Evolutionary conservation across 2,113 vertebrate genomes (phyloP).

Genomic region (Aptenodytes forsteri): DNA sequence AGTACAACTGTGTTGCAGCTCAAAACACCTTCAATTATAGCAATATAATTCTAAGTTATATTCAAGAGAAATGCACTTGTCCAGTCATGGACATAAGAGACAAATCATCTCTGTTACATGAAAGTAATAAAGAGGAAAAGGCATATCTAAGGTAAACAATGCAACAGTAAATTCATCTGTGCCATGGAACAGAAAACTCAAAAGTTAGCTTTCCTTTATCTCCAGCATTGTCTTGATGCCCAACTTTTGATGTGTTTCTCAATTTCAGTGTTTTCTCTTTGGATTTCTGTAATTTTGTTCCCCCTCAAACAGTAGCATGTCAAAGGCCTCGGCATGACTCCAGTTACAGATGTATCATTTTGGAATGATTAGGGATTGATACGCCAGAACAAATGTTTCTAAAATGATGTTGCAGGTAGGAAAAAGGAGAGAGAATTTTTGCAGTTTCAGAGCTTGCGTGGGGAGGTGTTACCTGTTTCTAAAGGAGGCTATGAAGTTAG

Average conservation of each 20-base stretch:
- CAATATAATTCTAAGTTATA: not conserved
- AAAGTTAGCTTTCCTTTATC: not conserved
- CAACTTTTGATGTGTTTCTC: not conserved
- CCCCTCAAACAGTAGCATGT: not conserved
- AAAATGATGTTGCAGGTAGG: not conserved
- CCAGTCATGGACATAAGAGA: too few species aligned
- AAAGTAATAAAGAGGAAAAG: not conserved
- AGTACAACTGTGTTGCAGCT: not conserved
- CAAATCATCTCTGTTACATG: not conserved
- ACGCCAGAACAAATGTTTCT: not conserved
- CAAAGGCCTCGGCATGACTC: rapidly evolving
- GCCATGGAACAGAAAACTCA: not conserved
- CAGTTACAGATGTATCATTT: not conserved
- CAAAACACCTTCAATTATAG: not conserved
- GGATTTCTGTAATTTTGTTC: not conserved
- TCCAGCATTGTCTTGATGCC: not conserved
- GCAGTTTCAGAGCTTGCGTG: not conserved
- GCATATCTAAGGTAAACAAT: not conserved
- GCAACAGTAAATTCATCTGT: not conserved
- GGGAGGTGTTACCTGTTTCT: not conserved
- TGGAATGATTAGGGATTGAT: not conserved
- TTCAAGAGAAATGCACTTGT: not conserved
- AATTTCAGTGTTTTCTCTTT: not conserved
- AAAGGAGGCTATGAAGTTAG: not conserved
- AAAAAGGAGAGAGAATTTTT: not conserved